Evolutionary conservation across 2,888 invertebrate species (phyloP).

Genomic region (Craniophora ligustri): DNA sequence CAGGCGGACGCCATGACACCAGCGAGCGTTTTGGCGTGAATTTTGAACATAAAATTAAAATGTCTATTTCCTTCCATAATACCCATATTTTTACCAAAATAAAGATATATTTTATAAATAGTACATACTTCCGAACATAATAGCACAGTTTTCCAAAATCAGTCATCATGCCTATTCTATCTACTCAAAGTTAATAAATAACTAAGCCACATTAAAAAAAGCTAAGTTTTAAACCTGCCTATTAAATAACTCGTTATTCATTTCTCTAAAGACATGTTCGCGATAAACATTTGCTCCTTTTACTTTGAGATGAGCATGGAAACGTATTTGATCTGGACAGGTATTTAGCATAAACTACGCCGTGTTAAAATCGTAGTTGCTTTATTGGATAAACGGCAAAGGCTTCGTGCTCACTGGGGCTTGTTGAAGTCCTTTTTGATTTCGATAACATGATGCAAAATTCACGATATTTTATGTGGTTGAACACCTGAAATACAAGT

Average conservation of each 20-base stretch:
- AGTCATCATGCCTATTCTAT: too few species aligned
- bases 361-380: conserved; percentile 23
- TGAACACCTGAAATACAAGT: too few species aligned
- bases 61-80: too few species aligned
- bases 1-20: too few species aligned
- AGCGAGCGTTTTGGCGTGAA: too few species aligned
- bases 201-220: conserved; percentile 9
- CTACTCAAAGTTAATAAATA: conserved; percentile 9
- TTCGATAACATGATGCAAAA: not conserved
- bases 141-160: too few species aligned
- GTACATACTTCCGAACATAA: too few species aligned
- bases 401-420: not conserved
- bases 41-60: too few species aligned
- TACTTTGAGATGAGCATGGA: conserved; percentile 27
- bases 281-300: conserved; percentile 24
- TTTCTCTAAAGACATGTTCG: conserved; percentile 30
- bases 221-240: conserved; percentile 8
- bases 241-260: conserved; percentile 38
- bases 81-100: too few species aligned
- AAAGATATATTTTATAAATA: too few species aligned
- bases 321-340: conserved; percentile 45
- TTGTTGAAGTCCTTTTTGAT: conserved; percentile 4
- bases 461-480: too few species aligned
- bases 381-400: conserved; percentile 20
- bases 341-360: conserved; percentile 46